Conservation (phyloP, 1,140 invertebrate genomes). For the Trinorchestia longiramus region DNA sequence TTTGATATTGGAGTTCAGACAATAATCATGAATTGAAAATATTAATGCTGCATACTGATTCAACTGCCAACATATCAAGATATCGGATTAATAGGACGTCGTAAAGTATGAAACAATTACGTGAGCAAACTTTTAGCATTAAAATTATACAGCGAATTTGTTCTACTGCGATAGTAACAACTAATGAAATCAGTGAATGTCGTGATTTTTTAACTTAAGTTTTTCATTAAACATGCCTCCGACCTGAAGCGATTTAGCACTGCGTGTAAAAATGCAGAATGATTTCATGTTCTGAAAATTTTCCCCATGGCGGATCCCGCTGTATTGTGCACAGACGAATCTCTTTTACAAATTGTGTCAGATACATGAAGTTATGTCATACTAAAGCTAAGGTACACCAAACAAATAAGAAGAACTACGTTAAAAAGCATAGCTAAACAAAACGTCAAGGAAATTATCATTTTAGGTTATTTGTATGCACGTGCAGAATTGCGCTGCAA, state of each 20-base stretch:
- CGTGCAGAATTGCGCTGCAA: not conserved
- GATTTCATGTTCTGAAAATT: not conserved
- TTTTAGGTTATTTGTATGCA: not conserved
- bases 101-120: not conserved
- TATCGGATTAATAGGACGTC: not conserved
- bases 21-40: too few species aligned
- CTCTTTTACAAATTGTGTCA: not conserved
- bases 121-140: not conserved
- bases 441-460: not conserved
- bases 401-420: not conserved
- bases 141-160: not conserved
- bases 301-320: not conserved
- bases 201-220: not conserved
- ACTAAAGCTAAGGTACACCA: not conserved
- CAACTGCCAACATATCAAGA: not conserved
- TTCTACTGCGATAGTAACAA: not conserved
- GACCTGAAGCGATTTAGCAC: not conserved
- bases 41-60: too few species aligned
- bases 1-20: too few species aligned
- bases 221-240: not conserved
- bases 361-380: not conserved
- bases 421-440: not conserved
- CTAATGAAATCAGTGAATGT: not conserved
- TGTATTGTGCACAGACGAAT: not conserved
- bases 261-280: not conserved